phyloP scores from a whole-genome alignment of 2,797 vertebrate species.

The Fundulus diaphanus region DNA sequence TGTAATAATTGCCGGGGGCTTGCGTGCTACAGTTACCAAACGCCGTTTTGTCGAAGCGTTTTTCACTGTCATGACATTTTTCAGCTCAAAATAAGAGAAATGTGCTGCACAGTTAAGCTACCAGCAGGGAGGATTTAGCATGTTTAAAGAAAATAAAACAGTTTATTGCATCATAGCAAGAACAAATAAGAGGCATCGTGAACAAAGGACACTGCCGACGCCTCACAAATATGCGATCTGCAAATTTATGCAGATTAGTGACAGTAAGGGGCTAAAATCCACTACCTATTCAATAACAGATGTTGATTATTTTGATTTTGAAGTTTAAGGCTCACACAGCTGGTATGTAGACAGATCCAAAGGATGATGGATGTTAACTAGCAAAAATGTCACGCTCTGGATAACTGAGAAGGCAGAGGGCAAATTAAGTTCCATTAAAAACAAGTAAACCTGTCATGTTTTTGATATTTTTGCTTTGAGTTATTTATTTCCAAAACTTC shows the following conservation, averaged over 20 bases:
- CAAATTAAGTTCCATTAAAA: neutral
- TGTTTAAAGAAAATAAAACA: neutral
- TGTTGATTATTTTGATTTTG: neutral
- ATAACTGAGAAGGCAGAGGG: no score
- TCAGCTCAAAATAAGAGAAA: constrained; percentile 8
- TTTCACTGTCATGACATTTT: constrained; percentile 32
- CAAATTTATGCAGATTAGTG: neutral
- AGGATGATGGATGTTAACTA: neutral
- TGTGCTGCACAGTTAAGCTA: neutral
- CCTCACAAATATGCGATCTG: neutral
- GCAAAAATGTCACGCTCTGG: no score
- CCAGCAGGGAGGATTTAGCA: constrained; percentile 40
- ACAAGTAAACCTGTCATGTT: neutral
- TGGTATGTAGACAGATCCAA: neutral
- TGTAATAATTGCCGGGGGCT: constrained; percentile 67
- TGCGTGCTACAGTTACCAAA: constrained; percentile 55
- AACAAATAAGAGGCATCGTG: neutral
- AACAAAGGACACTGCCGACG: neutral
- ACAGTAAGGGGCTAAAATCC: neutral
- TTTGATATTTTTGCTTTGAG: neutral
- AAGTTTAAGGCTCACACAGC: neutral
- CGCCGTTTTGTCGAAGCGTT: constrained; percentile 37
- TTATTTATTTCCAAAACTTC: neutral
- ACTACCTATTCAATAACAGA: neutral
- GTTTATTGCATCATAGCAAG: neutral